These are phyloP conservation scores for Arion vulgaris DNA, from an alignment of 1,140 invertebrate genomes.

Conservation along the genomic window DNA sequence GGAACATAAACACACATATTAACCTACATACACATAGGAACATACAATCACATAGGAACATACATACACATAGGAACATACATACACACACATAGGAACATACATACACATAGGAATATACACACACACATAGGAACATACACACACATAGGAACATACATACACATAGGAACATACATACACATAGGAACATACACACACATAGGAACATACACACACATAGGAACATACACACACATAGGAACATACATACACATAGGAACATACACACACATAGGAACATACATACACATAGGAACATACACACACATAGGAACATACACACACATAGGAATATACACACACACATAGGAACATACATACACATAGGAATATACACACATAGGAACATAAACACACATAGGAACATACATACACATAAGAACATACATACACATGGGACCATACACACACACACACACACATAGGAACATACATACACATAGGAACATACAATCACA, in stretches of 20 bases:
- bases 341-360: not conserved
- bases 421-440: not conserved
- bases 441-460: constrained; percentile 10
- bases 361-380: not conserved
- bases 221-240: too few species aligned
- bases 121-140: constrained; percentile 10
- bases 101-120: too few species aligned
- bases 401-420: not conserved
- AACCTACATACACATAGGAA: not conserved
- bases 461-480: not conserved
- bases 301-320: constrained; percentile 2
- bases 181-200: too few species aligned
- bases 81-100: not conserved
- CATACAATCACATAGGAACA: not conserved
- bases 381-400: not conserved
- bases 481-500: not conserved
- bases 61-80: not conserved
- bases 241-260: too few species aligned
- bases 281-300: too few species aligned
- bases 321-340: not conserved
- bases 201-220: too few species aligned
- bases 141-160: not conserved
- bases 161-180: too few species aligned
- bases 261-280: too few species aligned
- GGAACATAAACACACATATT: not conserved